Conservation (phyloP, 2,888 invertebrate genomes). For the Ecdyonurus torrentis region DNA sequence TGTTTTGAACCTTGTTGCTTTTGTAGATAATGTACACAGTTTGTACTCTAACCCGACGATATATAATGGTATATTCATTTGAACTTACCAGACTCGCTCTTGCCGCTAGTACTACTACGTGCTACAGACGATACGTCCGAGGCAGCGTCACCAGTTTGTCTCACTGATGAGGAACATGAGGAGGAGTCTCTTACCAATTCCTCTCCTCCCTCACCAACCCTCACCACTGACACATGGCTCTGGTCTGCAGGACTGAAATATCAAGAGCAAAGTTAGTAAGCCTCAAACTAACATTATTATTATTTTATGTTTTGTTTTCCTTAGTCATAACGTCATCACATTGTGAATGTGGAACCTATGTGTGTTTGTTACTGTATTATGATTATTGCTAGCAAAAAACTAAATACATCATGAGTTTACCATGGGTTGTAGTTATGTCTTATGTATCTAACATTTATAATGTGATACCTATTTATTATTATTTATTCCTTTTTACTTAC, state of each 20-base stretch:
- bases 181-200: background rate
- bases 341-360: too few relatives aligned
- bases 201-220: slow-evolving; percentile 53
- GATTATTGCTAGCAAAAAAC: too few relatives aligned
- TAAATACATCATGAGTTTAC: too few relatives aligned
- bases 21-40: background rate
- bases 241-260: slow-evolving; percentile 1
- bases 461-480: too few relatives aligned
- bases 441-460: too few relatives aligned
- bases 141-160: background rate
- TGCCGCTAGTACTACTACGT: slow-evolving; percentile 8
- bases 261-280: background rate
- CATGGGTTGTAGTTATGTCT: too few relatives aligned
- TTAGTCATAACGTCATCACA: background rate
- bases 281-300: slow-evolving; percentile 2
- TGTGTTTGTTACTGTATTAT: too few relatives aligned
- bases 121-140: slow-evolving; percentile 8
- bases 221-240: slow-evolving; percentile 85
- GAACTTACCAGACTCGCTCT: slow-evolving; percentile 12
- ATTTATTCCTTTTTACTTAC: too few relatives aligned
- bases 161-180: background rate
- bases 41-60: background rate
- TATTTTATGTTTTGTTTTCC: background rate
- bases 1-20: too few relatives aligned
- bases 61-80: too few relatives aligned